Evolutionary conservation across 1,140 invertebrate species (phyloP).

Genomic region (Rhagoletis zephyria): DNA sequence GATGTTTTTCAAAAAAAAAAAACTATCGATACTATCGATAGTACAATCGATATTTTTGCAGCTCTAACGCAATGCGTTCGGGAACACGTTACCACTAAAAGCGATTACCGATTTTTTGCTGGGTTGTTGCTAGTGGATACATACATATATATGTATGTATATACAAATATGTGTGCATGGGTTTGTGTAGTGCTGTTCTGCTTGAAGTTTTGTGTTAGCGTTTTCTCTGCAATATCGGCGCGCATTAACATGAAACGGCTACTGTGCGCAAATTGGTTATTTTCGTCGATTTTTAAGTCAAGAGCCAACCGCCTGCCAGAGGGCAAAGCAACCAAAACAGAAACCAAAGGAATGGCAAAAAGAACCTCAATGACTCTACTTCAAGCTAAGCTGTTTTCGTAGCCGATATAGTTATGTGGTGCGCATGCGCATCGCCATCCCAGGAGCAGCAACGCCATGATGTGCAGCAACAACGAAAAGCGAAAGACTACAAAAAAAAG

Average conservation of each 20-base stretch:
- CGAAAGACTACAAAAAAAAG: neutral
- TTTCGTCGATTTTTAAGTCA: conserved; percentile 18
- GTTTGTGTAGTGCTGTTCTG: neutral
- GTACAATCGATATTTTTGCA: no score
- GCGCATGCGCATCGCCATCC: neutral
- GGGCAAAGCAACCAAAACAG: conserved; percentile 20
- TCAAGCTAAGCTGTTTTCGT: neutral
- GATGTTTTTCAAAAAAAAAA: no score
- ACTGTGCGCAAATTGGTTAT: conserved; percentile 49
- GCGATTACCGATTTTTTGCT: no score
- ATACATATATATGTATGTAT: neutral
- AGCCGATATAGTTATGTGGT: neutral
- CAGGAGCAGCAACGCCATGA: neutral
- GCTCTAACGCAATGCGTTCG: no score
- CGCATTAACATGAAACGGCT: conserved; percentile 54
- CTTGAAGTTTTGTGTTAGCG: conserved; percentile 1
- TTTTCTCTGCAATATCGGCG: conserved; percentile 38
- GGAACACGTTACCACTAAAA: no score
- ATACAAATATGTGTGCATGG: neutral
- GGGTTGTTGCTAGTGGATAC: no score
- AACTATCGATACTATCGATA: no score
- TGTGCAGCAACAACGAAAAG: neutral
- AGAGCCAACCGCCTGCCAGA: conserved; percentile 27
- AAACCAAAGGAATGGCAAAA: conserved; percentile 8
- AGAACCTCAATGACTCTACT: neutral